These are phyloP conservation scores for Hydrozoanthus tunicans DNA, from an alignment of 64 coral and sea anemone species.

Conservation along the genomic window DNA sequence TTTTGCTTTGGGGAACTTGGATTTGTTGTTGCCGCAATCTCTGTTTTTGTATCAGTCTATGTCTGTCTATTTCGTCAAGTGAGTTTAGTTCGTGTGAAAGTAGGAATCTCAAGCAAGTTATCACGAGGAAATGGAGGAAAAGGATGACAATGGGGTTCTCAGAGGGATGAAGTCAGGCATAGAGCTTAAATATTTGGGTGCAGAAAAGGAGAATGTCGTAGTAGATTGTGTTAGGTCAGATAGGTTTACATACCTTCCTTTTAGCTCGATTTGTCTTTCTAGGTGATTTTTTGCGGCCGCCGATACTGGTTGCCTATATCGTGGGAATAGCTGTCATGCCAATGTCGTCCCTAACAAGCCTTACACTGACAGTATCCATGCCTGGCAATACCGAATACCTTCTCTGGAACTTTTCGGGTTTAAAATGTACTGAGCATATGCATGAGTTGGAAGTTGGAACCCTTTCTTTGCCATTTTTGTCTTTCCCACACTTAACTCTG, in stretches of 20 bases:
- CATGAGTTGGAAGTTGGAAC: neutral
- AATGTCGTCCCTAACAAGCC: neutral
- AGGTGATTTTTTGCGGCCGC: neutral
- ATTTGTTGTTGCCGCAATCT: too few species aligned
- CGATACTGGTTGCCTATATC: neutral
- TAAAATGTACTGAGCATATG: neutral
- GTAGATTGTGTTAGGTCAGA: too few species aligned
- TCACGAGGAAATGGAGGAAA: too few species aligned
- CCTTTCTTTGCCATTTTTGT: neutral
- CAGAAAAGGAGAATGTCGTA: too few species aligned
- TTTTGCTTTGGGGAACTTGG: neutral
- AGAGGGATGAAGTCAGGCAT: too few species aligned
- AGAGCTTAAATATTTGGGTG: too few species aligned
- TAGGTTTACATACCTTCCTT: too few species aligned
- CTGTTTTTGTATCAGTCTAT: neutral
- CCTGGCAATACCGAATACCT: neutral
- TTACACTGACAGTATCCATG: neutral
- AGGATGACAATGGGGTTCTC: too few species aligned
- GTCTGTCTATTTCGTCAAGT: neutral
- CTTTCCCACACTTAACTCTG: neutral
- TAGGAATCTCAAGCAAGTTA: neutral
- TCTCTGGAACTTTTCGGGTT: neutral
- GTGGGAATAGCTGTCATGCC: neutral
- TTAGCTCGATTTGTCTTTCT: neutral
- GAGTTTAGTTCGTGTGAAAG: neutral